Base-by-base conservation (phyloP, 2,797 vertebrate species). In the Rhinichthys osculus region DNA sequence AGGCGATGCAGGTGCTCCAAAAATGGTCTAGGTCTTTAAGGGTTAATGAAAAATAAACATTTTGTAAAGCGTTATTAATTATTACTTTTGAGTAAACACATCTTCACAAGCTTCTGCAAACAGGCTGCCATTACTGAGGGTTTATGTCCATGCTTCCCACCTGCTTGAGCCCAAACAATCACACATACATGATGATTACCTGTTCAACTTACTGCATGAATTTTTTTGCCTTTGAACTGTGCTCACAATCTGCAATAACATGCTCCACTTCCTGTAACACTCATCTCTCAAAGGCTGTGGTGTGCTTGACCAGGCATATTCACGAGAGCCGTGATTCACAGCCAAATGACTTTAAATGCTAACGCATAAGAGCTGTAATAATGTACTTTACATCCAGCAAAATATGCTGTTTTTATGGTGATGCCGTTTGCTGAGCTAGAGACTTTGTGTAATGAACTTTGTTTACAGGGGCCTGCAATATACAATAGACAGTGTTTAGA, bases 311-410 rank as follows among this genome's bases (percentile, higher is more conserved):
- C 83, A 50, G 66, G 66, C 83, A 9, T 70, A 71, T 78, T 78
- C 83, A 84, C 1, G 4, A 84, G 83, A 47, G n/a, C n/a, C 1
- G 74, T 84, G 74, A 85, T 78, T 85, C 83, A 85, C 83, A 85
- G 64, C 64, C 83, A 59, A 52, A 76, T 62, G 66, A 78, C 52
- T 79, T 80, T 85, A 80, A 85, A 79, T 85, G 67, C 77, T 35
- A 78, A 79, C 4, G 21, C 40, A 80, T 62, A 72, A 62, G 83
- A 85, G 77, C 42, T 85, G 67, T 50, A 80, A 85, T 85, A 70
- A 85, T 78, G n/a, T 62, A 7, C 27, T 79, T 64, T 72, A 38
- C 77, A 85, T 79, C 67, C 40, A 17, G 52, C 38, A 50, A 85
- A 85, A 85, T 79, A 42, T 70, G 83, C 66, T 35, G 50, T 78